A percentile compares a stretch with the other conserved stretches of the same genome.
These are phyloP conservation scores for Nasonia giraulti DNA, from an alignment of 1,140 invertebrate genomes.

Conservation along the genomic window DNA sequence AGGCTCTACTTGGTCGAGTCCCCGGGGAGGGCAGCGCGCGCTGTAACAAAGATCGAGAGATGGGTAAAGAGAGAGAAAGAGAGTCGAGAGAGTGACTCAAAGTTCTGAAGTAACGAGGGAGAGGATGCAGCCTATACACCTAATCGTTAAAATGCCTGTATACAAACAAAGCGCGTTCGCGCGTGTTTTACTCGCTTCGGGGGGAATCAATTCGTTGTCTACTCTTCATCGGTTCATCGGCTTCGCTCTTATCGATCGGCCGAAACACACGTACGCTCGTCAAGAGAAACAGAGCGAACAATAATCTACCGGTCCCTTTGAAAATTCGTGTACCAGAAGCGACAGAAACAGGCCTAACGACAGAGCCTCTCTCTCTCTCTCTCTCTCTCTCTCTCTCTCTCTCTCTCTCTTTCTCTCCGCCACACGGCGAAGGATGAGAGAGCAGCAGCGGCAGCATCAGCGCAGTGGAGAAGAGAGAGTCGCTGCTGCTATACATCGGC, in stretches of 20 bases:
- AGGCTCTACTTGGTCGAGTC: constrained; percentile 8
- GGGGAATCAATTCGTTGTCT: no score
- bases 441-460: constrained; percentile 20
- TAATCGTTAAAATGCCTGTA: no score
- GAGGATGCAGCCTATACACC: no score
- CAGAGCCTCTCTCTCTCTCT: not conserved
- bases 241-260: no score
- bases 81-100: no score
- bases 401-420: not conserved
- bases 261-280: no score
- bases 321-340: not conserved
- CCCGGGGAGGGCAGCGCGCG: not conserved
- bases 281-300: not conserved
- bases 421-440: not conserved
- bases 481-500: constrained; percentile 63
- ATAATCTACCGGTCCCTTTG: not conserved
- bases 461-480: constrained; percentile 8
- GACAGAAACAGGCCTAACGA: not conserved
- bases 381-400: not conserved
- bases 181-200: no score
- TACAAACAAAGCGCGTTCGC: no score
- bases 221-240: no score
- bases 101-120: no score
- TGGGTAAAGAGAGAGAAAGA: not conserved
- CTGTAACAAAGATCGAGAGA: not conserved